A percentile compares a stretch with the other conserved stretches of the same genome.
Conservation (phyloP, 2,888 invertebrate species). For the Catocala fraxini region DNA sequence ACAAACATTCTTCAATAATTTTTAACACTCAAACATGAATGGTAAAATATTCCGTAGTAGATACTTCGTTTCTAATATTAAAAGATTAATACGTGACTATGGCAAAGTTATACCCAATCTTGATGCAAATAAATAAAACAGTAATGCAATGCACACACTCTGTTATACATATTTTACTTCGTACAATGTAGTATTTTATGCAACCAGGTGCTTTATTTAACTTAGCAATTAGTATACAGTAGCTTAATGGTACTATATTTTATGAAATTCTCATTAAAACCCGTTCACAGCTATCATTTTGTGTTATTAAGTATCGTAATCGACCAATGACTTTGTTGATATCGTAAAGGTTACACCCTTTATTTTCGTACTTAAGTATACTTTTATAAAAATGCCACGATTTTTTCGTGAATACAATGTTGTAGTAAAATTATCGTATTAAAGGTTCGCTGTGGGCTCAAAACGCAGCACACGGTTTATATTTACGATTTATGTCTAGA, state of each 20-base stretch:
- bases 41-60: no score
- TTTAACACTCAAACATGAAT: no score
- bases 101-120: no score
- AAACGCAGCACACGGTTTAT: no score
- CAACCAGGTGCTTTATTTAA: constrained; percentile 27
- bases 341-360: not conserved
- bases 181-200: constrained; percentile 4
- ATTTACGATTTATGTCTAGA: no score
- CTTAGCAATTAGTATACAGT: constrained; percentile 28
- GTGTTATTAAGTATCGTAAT: constrained; percentile 35
- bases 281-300: constrained; percentile 31
- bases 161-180: not conserved
- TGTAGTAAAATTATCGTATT: no score
- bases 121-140: not conserved
- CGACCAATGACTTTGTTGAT: constrained; percentile 1
- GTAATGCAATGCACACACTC: no score
- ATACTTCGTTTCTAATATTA: no score
- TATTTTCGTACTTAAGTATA: not conserved
- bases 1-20: no score
- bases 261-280: constrained; percentile 32
- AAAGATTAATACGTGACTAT: no score
- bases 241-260: constrained; percentile 32
- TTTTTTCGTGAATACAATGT: not conserved
- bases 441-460: no score
- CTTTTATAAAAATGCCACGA: not conserved